A percentile compares a stretch with the other conserved stretches of the same genome.
Conservation (phyloP, 2,888 invertebrate species). For the Lepidocyrtinus sp. region DNA sequence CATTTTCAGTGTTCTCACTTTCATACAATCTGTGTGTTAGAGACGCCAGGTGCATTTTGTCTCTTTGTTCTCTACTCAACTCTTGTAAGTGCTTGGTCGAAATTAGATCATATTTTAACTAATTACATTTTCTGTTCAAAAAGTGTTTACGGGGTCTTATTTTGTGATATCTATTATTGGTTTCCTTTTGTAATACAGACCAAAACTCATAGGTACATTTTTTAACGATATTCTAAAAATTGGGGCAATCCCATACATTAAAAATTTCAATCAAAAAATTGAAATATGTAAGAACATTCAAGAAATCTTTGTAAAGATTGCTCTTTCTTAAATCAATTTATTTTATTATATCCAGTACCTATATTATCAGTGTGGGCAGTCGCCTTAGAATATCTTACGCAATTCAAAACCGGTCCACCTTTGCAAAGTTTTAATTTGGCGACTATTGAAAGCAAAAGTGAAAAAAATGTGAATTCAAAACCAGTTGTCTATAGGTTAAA, state of each 20-base stretch:
- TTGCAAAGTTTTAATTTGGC: not conserved
- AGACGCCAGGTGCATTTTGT: slow-evolving; percentile 9
- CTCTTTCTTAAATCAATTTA: too few relatives aligned
- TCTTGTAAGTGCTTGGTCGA: slow-evolving; percentile 26
- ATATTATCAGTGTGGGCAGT: too few relatives aligned
- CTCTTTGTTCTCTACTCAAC: slow-evolving; percentile 16
- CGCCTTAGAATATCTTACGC: too few relatives aligned
- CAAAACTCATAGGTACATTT: too few relatives aligned
- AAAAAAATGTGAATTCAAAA: not conserved
- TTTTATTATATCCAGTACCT: too few relatives aligned
- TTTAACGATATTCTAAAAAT: too few relatives aligned
- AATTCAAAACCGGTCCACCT: slow-evolving; percentile 49
- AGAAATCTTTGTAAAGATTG: too few relatives aligned
- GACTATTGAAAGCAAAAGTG: not conserved
- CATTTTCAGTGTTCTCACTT: slow-evolving; percentile 46
- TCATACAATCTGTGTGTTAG: slow-evolving; percentile 25
- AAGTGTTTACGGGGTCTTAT: not conserved
- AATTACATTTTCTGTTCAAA: not conserved
- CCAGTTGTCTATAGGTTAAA: not conserved
- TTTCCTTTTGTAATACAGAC: too few relatives aligned
- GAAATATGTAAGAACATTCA: too few relatives aligned
- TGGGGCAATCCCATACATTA: too few relatives aligned
- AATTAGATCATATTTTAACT: not conserved
- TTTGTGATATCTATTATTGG: slow-evolving; percentile 2
- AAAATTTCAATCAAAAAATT: too few relatives aligned